Base-by-base conservation (phyloP, 2,113 vertebrate genomes). In the Canis aureus region DNA sequence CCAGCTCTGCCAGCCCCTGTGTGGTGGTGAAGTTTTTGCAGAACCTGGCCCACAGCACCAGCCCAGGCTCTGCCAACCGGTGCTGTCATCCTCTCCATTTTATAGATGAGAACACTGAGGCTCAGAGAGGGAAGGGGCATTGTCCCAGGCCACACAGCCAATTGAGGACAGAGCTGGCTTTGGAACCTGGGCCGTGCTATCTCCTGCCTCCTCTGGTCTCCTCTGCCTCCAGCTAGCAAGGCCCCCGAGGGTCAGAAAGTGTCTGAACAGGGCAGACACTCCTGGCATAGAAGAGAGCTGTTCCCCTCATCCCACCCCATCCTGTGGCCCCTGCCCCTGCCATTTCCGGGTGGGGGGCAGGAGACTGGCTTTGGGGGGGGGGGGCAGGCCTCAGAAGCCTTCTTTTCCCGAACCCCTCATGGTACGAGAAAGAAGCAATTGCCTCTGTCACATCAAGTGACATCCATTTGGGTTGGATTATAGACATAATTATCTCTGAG, bases 401-500 rank as follows among this genome's bases (percentile, higher is more conserved):
- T 78, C 5, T 0, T 29, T 59, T 76, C n/a, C 49, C 55, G 29
- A 38, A 89, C 74, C 62, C 43, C n/a, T 97, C 94, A 32, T 79
- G 78, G 71, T 84, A 43, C n/a, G 53, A 88, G 94, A 97, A 88
- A 95, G 94, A 94, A 96, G 88, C 38, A 16, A 96, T 96, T 94
- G 94, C 92, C 5, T 74, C 38, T 94, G 93, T 94, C 97, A 91
- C 57, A 64, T 87, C 84, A 55, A 94, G 96, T 97, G 98, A 35
- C 35, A 35, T 35, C 35, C 35, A 60, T 94, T 97, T 97, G 96
- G 89, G 92, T 97, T 97, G 98, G 98, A 97, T 97, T 91, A 91
- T 91, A 97, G 94, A 93, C 97, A 78, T 98, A 97, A 98, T 98
- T 97, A 96, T 86, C 95, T 91, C 92, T 89, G 97, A 98, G 96